Conservation (phyloP, 1,140 invertebrate genomes). For the Ganaspis sp. region DNA sequence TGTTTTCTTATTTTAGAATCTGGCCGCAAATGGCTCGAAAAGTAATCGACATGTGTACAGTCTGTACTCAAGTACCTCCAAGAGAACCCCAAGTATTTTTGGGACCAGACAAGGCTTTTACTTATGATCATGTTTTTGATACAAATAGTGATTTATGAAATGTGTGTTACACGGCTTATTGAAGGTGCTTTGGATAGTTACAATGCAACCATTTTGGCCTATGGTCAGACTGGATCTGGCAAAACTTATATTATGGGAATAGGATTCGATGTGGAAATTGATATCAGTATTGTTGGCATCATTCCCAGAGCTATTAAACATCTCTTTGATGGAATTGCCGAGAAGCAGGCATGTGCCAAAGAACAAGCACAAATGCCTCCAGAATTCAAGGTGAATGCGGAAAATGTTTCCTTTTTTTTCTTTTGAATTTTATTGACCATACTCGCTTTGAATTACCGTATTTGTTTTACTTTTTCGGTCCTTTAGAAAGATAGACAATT, state of each 20-base stretch:
- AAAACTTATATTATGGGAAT: constrained; percentile 99
- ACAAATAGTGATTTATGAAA: constrained; percentile 88
- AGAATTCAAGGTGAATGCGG: no score
- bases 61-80: constrained; percentile 92
- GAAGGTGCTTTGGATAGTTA: constrained; percentile 93
- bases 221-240: constrained; percentile 97
- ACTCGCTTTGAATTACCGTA: no score
- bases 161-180: constrained; percentile 90
- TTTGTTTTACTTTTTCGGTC: no score
- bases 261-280: constrained; percentile 91
- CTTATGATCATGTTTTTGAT: constrained; percentile 97
- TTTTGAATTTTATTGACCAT: no score
- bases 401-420: no score
- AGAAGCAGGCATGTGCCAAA: no score
- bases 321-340: no score
- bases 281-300: constrained; percentile 84
- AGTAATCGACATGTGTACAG: constrained; percentile 94
- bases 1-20: constrained; percentile 88
- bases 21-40: constrained; percentile 95
- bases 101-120: constrained; percentile 96
- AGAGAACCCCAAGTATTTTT: constrained; percentile 94
- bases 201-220: constrained; percentile 97
- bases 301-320: constrained; percentile 95
- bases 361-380: no score
- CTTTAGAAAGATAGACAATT: no score